These are phyloP conservation scores for Pelosia muscerda DNA, from an alignment of 2,888 invertebrate species.

Conservation along the genomic window DNA sequence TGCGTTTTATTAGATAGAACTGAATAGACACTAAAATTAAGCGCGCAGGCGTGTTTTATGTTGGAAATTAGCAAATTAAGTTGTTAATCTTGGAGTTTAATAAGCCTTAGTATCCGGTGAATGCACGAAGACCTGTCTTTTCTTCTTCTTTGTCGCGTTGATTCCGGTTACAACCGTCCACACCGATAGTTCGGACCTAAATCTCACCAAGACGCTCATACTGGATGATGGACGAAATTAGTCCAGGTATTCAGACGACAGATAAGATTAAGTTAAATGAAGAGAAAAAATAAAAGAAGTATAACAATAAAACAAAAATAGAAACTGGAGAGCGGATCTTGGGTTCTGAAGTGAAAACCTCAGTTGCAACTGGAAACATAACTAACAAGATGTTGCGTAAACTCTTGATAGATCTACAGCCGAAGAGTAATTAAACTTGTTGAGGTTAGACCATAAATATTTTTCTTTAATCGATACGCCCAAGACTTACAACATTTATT, in stretches of 20 bases:
- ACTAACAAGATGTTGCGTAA: not conserved
- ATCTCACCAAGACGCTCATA: too few species aligned
- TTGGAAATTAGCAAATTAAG: not conserved
- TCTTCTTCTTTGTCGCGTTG: too few species aligned
- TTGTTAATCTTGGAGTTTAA: not conserved
- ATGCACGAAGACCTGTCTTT: too few species aligned
- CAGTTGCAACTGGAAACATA: too few species aligned
- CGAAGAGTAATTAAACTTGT: not conserved
- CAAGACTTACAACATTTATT: not conserved
- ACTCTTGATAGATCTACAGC: not conserved
- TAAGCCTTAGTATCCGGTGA: not conserved
- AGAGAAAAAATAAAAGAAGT: not conserved
- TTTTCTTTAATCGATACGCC: constrained; percentile 3
- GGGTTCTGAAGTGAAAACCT: not conserved
- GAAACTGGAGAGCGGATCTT: not conserved
- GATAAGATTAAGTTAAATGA: not conserved
- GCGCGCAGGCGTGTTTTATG: not conserved
- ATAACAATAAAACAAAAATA: not conserved
- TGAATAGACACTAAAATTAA: constrained; percentile 1
- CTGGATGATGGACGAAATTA: too few species aligned
- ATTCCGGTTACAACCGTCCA: too few species aligned
- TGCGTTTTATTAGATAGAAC: constrained; percentile 8
- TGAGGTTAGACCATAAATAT: not conserved
- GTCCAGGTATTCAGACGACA: too few species aligned
- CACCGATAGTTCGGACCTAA: too few species aligned